Conservation (phyloP, 2,797 vertebrate species). For the Cossypha niveicapilla region DNA sequence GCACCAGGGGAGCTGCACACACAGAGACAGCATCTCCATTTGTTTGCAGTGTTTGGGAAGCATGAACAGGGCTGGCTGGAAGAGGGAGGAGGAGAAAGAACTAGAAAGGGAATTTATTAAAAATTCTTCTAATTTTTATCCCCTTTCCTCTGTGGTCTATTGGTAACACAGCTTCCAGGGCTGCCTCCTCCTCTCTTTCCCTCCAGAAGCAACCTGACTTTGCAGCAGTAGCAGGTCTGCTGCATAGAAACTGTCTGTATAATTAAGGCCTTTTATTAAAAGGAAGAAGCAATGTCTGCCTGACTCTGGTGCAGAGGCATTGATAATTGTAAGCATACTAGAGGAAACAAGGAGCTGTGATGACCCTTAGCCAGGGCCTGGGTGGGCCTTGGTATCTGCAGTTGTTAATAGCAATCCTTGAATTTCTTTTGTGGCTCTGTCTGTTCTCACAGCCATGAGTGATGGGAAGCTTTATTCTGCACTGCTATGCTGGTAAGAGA, state of each 20-base stretch:
- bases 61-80: background rate
- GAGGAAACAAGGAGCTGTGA: background rate
- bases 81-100: background rate
- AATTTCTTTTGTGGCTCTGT: background rate
- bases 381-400: background rate
- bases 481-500: accelerated
- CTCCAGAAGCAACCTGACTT: background rate
- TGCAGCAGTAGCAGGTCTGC: background rate
- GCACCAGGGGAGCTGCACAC: background rate
- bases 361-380: background rate
- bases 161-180: background rate
- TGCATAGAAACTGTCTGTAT: background rate
- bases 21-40: background rate
- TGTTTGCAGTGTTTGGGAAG: background rate
- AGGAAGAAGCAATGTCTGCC: background rate
- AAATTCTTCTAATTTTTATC: background rate
- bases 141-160: background rate
- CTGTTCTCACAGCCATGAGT: background rate
- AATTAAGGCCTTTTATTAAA: constrained; percentile 25
- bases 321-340: background rate
- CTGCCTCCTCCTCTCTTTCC: background rate
- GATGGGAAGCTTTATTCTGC: background rate
- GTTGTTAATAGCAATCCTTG: background rate
- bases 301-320: background rate
- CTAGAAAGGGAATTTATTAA: background rate